These are phyloP conservation scores for Molothrus ater DNA, from an alignment of 2,797 vertebrate species.

Conservation along the genomic window DNA sequence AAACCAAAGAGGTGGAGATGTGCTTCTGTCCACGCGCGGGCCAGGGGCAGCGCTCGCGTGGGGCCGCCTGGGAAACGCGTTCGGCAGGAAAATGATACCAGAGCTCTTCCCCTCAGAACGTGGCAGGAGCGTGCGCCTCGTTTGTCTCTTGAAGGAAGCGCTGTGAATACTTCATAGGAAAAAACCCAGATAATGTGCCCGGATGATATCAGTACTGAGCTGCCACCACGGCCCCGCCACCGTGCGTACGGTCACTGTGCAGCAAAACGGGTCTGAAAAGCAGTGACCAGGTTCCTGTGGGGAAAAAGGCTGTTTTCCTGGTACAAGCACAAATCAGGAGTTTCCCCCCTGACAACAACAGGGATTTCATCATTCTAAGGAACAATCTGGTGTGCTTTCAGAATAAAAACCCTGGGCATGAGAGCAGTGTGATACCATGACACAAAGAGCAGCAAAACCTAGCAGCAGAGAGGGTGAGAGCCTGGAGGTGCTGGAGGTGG, in stretches of 20 bases:
- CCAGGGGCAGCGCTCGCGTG: not conserved
- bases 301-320: slow-evolving; percentile 3
- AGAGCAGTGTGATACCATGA: slow-evolving; percentile 35
- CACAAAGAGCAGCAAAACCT: slow-evolving; percentile 73
- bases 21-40: not conserved
- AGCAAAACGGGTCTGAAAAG: slow-evolving; percentile 28
- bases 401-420: slow-evolving; percentile 54
- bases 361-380: slow-evolving; percentile 10
- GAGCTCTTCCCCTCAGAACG: slow-evolving; percentile 7
- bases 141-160: not conserved
- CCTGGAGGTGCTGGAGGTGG: slow-evolving; percentile 50
- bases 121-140: not conserved
- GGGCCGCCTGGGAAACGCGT: not conserved
- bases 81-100: not conserved
- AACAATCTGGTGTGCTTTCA: slow-evolving; percentile 26
- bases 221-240: not conserved
- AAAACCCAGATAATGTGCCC: not conserved
- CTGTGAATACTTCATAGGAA: not conserved
- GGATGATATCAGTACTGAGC: not conserved
- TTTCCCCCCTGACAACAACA: not conserved
- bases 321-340: not conserved
- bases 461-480: slow-evolving; percentile 73
- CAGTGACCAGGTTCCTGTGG: slow-evolving; percentile 1
- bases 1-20: not conserved
- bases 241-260: not conserved